phyloP scores from a whole-genome alignment of 2,888 invertebrate species.

The Capitulum mitella region DNA sequence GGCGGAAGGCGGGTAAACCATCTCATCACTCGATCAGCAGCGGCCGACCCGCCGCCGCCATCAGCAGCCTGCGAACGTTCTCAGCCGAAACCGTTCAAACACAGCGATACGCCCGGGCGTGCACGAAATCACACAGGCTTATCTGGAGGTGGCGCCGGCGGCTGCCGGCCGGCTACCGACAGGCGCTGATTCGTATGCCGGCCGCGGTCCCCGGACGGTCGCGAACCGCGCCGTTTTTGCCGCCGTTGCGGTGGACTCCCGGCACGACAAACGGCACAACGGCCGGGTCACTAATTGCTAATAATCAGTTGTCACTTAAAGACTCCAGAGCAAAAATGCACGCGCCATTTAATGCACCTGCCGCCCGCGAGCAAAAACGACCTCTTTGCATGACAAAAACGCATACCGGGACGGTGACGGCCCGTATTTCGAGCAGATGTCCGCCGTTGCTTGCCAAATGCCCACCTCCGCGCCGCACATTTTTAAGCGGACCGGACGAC shows the following conservation, averaged over 20 bases:
- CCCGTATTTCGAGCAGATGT: not conserved
- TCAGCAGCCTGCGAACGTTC: too few species aligned
- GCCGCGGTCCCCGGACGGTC: not conserved
- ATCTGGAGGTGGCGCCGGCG: too few species aligned
- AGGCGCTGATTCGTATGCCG: slow-evolving; percentile 1
- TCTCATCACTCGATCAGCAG: too few species aligned
- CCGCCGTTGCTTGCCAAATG: not conserved
- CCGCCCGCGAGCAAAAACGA: not conserved
- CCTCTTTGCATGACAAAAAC: not conserved
- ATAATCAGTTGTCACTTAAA: slow-evolving; percentile 25
- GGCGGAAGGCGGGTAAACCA: too few species aligned
- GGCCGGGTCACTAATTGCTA: slow-evolving; percentile 4
- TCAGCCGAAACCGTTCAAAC: too few species aligned
- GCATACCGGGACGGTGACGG: not conserved
- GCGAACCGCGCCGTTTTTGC: not conserved
- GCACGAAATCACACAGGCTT: too few species aligned
- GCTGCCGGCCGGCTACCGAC: not conserved
- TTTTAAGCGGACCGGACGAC: not conserved
- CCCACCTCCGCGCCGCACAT: not conserved
- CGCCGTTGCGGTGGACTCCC: not conserved
- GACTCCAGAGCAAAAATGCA: slow-evolving; percentile 1
- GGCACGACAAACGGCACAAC: not conserved
- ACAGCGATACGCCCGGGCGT: too few species aligned
- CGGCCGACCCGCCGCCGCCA: too few species aligned
- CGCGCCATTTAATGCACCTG: slow-evolving; percentile 16